A percentile compares a stretch with the other conserved stretches of the same genome.
Conservation (phyloP, 2,113 vertebrate species). For the Shinisaurus crocodilurus region DNA sequence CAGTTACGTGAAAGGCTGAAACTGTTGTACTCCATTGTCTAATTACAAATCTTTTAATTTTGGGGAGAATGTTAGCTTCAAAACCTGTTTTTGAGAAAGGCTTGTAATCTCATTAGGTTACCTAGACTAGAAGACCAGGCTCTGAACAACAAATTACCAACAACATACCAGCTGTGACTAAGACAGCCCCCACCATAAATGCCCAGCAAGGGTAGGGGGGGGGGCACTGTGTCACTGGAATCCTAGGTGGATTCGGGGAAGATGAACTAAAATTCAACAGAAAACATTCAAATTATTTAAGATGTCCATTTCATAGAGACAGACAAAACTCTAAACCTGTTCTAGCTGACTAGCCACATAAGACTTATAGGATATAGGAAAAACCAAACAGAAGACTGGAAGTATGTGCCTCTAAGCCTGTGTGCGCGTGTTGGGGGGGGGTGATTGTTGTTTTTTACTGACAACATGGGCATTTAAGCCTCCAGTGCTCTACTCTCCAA, state of each 20-base stretch:
- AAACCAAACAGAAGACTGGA: neutral
- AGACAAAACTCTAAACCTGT: neutral
- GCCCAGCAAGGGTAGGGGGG: neutral
- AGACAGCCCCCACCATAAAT: neutral
- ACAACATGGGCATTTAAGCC: too few relatives aligned
- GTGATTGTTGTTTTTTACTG: too few relatives aligned
- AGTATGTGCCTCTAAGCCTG: neutral
- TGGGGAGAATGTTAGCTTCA: neutral
- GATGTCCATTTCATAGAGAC: neutral
- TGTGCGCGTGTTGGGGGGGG: neutral
- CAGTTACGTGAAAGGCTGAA: neutral
- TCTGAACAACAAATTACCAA: neutral
- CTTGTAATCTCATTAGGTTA: neutral
- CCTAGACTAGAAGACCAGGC: neutral
- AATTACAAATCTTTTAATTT: neutral
- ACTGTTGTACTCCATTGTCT: neutral
- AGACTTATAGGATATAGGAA: neutral
- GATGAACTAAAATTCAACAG: neutral
- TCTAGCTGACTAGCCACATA: neutral
- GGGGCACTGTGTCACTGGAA: neutral
- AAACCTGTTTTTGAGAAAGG: neutral
- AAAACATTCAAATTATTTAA: neutral
- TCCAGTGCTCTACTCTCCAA: too few relatives aligned
- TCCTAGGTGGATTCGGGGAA: neutral
- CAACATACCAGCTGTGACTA: neutral